Evolutionary conservation across 2,888 invertebrate species (phyloP).

Genomic region (Thelaira solivaga): DNA sequence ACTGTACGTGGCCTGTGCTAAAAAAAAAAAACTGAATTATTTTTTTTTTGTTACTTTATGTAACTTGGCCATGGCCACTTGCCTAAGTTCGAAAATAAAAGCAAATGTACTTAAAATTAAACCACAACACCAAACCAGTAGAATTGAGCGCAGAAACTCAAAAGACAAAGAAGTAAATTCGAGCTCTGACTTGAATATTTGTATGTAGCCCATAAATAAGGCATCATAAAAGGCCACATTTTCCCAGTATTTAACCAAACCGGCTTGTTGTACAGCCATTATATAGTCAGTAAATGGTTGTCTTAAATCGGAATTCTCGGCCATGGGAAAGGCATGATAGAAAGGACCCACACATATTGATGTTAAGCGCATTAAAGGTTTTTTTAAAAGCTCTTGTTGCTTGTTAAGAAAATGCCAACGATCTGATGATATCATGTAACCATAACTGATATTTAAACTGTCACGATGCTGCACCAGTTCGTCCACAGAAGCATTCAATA

Average conservation of each 20-base stretch:
- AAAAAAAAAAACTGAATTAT: too few species aligned
- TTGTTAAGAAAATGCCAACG: slow-evolving; percentile 69
- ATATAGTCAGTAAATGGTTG: slow-evolving; percentile 66
- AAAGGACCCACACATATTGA: slow-evolving; percentile 69
- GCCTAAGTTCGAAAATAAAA: slow-evolving; percentile 63
- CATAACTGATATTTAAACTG: slow-evolving; percentile 67
- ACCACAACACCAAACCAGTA: slow-evolving; percentile 67
- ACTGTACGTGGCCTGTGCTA: too few species aligned
- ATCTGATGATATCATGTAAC: slow-evolving; percentile 68
- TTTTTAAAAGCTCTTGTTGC: slow-evolving; percentile 66
- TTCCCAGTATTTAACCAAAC: slow-evolving; percentile 66
- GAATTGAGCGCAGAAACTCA: slow-evolving; percentile 65
- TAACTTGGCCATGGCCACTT: slow-evolving; percentile 31
- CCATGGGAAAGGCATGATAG: slow-evolving; percentile 69
- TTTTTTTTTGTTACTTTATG: slow-evolving; percentile 65
- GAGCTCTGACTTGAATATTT: slow-evolving; percentile 53
- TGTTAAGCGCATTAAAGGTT: slow-evolving; percentile 68
- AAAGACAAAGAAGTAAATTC: slow-evolving; percentile 64
- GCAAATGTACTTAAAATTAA: slow-evolving; percentile 54
- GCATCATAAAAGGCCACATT: slow-evolving; percentile 68
- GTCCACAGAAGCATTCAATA: too few species aligned
- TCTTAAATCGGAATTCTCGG: slow-evolving; percentile 68
- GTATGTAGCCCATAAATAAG: slow-evolving; percentile 61
- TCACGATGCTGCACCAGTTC: slow-evolving; percentile 65
- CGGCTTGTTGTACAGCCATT: slow-evolving; percentile 65